Evolutionary conservation across 2,888 invertebrate species (phyloP).

Genomic region (Gortyna flavago): DNA sequence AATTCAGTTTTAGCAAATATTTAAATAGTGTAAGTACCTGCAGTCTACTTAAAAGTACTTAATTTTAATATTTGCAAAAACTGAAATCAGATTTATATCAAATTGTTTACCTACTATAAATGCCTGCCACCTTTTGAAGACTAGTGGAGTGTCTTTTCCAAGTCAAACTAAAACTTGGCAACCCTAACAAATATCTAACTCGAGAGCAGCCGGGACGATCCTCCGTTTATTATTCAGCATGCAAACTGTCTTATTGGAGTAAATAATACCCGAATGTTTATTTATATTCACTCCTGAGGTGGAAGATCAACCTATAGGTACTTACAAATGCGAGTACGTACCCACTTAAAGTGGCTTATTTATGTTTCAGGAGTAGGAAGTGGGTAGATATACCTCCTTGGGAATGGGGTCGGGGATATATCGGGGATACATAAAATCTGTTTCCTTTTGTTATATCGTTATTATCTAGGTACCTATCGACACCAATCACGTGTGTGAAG

Average conservation of each 20-base stretch:
- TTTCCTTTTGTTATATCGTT: too few relatives aligned
- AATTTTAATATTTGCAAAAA: neutral
- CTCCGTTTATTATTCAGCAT: conserved; percentile 64
- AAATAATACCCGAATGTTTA: conserved; percentile 60
- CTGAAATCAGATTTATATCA: neutral
- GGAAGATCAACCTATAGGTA: conserved; percentile 15
- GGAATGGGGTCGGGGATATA: neutral
- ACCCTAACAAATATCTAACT: conserved; percentile 54
- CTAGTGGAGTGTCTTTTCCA: neutral
- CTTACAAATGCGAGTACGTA: neutral
- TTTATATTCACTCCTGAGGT: conserved; percentile 44
- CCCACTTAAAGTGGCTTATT: conserved; percentile 20
- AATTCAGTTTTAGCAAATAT: neutral
- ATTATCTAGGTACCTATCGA: too few relatives aligned
- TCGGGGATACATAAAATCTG: too few relatives aligned
- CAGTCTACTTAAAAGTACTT: neutral
- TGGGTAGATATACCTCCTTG: neutral
- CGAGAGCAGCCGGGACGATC: conserved; percentile 41
- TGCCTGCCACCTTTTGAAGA: neutral
- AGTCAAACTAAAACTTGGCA: conserved; percentile 1
- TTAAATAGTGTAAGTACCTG: neutral
- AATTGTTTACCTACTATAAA: neutral
- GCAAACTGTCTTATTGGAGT: conserved; percentile 65
- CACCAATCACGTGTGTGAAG: too few relatives aligned
- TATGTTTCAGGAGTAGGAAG: conserved; percentile 1